Evolutionary conservation across 2,888 invertebrate genomes (phyloP).

Genomic region (Steinernema hermaphroditum): DNA sequence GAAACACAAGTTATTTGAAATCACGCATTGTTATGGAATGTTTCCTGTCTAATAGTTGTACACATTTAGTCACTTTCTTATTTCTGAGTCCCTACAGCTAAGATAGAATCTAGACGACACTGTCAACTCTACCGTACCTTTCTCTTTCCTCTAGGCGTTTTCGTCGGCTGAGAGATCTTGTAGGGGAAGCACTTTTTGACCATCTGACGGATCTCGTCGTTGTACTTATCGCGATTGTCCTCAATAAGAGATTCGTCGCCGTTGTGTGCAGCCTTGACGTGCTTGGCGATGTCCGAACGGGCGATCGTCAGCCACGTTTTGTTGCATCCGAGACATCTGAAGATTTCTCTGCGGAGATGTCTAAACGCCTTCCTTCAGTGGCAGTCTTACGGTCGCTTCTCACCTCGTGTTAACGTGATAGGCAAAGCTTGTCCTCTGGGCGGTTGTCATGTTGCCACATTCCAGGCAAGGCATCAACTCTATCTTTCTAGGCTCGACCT

Average conservation of each 20-base stretch:
- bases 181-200: constrained; percentile 9
- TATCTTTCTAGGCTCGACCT: too few relatives aligned
- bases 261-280: constrained; percentile 36
- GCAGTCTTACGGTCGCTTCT: not conserved
- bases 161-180: not conserved
- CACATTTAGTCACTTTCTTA: too few relatives aligned
- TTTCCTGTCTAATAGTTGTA: too few relatives aligned
- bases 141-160: not conserved
- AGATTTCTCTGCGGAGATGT: not conserved
- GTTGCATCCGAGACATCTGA: constrained; percentile 41
- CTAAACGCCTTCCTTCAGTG: not conserved
- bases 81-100: too few relatives aligned
- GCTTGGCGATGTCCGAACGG: constrained; percentile 49
- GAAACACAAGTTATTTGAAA: too few relatives aligned
- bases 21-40: too few relatives aligned
- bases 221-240: constrained; percentile 1
- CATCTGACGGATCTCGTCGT: not conserved
- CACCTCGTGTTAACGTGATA: constrained; percentile 18
- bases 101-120: too few relatives aligned
- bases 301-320: constrained; percentile 53
- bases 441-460: not conserved
- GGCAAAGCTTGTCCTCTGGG: constrained; percentile 6
- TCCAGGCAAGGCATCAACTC: constrained; percentile 4
- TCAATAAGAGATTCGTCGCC: not conserved
- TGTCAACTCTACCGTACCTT: not conserved